Percentiles rank a stretch among this genome's conserved stretches.
Evolutionary conservation across 1,140 invertebrate genomes (phyloP).

Genomic region (Aphaenogaster ashmeadi): DNA sequence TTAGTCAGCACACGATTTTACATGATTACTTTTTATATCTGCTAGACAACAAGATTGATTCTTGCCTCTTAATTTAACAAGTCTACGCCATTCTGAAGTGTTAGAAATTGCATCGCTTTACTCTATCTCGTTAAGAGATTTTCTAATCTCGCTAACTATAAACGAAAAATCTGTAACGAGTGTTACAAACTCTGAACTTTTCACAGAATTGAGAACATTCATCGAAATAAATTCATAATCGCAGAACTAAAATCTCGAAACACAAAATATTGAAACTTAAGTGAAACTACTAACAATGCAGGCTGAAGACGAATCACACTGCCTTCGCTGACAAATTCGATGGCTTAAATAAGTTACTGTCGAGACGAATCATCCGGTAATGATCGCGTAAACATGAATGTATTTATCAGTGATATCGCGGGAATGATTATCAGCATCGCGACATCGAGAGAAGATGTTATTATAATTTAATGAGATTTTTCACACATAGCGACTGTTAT

Average conservation of each 20-base stretch:
- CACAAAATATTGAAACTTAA: neutral
- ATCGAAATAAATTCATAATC: neutral
- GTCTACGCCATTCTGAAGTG: neutral
- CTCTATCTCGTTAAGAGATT: neutral
- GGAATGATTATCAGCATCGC: slow-evolving; percentile 6
- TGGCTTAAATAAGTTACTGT: neutral
- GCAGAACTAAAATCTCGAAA: neutral
- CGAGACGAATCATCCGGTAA: neutral
- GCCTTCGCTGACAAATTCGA: neutral
- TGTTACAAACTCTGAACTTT: too few relatives aligned
- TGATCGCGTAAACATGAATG: neutral
- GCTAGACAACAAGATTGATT: neutral
- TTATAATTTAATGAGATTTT: slow-evolving; percentile 55
- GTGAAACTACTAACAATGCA: neutral
- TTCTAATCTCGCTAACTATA: neutral
- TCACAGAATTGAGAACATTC: neutral
- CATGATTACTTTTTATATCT: slow-evolving; percentile 5
- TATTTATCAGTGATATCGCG: neutral
- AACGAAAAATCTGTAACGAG: neutral
- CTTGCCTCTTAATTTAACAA: neutral
- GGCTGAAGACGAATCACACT: neutral
- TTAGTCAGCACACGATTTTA: slow-evolving; percentile 20
- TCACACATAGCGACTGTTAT: slow-evolving; percentile 14
- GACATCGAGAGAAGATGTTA: slow-evolving; percentile 47
- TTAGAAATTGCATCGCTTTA: slow-evolving; percentile 29